Evolutionary conservation across 2,888 invertebrate species (phyloP).

Genomic region (Hypolimnas misippus): DNA sequence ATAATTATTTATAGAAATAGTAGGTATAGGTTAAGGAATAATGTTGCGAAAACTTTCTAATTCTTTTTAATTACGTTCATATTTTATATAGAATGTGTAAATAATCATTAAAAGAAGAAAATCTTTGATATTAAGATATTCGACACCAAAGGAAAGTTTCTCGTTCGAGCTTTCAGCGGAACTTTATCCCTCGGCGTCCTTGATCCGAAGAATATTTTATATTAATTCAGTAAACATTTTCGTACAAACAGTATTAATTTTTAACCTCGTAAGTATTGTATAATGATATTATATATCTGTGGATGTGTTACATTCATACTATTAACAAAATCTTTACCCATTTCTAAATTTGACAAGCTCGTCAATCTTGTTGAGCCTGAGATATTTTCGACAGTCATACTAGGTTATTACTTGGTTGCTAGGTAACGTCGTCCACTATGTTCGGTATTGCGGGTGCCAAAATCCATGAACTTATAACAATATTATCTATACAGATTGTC

Average conservation of each 20-base stretch:
- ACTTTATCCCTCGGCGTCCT: slow-evolving; percentile 12
- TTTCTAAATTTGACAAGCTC: too few species aligned
- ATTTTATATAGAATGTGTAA: slow-evolving; percentile 6
- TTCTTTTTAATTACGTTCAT: not conserved
- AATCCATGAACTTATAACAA: too few species aligned
- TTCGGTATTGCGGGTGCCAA: too few species aligned
- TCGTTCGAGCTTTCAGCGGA: slow-evolving; percentile 7
- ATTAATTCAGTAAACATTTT: not conserved
- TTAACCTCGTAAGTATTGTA: not conserved
- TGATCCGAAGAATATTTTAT: slow-evolving; percentile 11
- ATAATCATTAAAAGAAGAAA: slow-evolving; percentile 14
- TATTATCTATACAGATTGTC: too few species aligned
- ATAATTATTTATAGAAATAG: too few species aligned
- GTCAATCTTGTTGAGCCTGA: too few species aligned
- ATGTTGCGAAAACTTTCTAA: not conserved
- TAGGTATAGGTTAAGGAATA: not conserved
- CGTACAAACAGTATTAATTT: not conserved
- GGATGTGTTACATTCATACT: too few species aligned
- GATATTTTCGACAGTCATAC: too few species aligned
- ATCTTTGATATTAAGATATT: slow-evolving; percentile 24
- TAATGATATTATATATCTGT: too few species aligned
- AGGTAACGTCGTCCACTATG: too few species aligned
- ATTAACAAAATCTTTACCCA: too few species aligned
- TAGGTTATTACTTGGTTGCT: too few species aligned
- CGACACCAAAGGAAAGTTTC: slow-evolving; percentile 19